Evolutionary conservation across 2,888 invertebrate species (phyloP).

Genomic region (Eristalis arbustorum): DNA sequence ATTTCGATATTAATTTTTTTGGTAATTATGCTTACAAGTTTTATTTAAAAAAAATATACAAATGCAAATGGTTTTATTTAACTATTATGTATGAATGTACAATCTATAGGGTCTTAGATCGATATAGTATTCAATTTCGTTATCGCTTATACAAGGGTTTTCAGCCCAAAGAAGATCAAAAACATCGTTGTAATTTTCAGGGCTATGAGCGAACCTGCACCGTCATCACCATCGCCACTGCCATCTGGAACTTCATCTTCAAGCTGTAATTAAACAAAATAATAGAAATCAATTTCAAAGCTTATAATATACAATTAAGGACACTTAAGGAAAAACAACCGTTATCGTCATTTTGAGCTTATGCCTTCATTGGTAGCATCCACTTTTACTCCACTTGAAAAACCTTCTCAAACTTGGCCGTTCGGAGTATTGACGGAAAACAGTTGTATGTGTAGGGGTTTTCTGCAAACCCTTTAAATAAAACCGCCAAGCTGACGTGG

Average conservation of each 20-base stretch:
- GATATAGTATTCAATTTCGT: background rate
- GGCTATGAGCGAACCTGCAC: slow-evolving; percentile 23
- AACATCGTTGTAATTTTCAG: slow-evolving; percentile 35
- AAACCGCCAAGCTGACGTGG: too few relatives aligned
- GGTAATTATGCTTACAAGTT: slow-evolving; percentile 6
- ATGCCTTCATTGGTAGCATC: too few relatives aligned
- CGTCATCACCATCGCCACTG: background rate
- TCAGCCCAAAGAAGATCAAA: slow-evolving; percentile 25
- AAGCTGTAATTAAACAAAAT: slow-evolving; percentile 32
- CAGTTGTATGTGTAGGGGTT: too few relatives aligned
- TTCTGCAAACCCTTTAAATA: too few relatives aligned
- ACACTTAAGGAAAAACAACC: too few relatives aligned
- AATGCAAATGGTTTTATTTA: background rate
- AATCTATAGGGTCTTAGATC: background rate
- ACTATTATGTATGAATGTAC: background rate
- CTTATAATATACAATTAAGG: background rate
- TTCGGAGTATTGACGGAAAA: too few relatives aligned
- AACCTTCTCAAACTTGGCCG: too few relatives aligned
- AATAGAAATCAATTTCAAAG: background rate
- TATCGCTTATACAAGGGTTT: slow-evolving; percentile 6
- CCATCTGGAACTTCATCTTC: slow-evolving; percentile 10
- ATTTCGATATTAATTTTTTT: background rate
- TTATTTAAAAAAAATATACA: slow-evolving; percentile 27
- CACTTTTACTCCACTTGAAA: too few relatives aligned
- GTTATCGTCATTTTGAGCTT: too few relatives aligned